These are phyloP conservation scores for Lamprotornis superbus DNA, from an alignment of 2,113 vertebrate genomes.

Conservation along the genomic window DNA sequence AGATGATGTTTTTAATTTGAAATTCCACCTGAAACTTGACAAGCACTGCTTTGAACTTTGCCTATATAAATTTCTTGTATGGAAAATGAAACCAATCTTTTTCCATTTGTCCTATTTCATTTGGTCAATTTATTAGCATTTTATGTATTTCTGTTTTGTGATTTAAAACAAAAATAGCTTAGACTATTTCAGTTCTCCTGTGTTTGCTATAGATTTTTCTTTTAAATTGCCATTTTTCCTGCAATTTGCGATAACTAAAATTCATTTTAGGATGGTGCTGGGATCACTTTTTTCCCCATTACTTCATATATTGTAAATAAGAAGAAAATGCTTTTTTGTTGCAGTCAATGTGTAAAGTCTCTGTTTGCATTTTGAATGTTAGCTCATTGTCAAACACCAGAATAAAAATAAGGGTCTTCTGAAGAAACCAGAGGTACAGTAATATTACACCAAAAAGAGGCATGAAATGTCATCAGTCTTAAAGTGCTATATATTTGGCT, in stretches of 20 bases:
- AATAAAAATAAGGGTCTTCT: background rate
- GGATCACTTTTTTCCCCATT: background rate
- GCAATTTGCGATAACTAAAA: conserved; percentile 1
- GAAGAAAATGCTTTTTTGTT: conserved; percentile 10
- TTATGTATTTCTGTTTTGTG: background rate
- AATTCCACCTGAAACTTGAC: background rate
- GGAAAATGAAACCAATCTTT: background rate
- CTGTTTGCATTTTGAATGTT: background rate
- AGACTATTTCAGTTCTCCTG: background rate
- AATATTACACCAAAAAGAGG: background rate
- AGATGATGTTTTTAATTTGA: background rate
- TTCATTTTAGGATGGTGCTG: conserved; percentile 10
- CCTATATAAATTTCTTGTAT: background rate
- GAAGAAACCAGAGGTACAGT: background rate
- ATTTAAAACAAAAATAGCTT: background rate
- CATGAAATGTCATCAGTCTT: background rate
- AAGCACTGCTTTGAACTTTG: background rate
- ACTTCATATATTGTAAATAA: background rate
- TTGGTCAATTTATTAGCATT: background rate
- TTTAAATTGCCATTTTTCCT: conserved; percentile 5
- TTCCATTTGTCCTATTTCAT: background rate
- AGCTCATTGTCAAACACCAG: background rate
- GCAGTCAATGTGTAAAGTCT: background rate
- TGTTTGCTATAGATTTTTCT: conserved; percentile 33
- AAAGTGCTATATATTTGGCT: background rate